These are phyloP conservation scores for Propithecus perrieri DNA, from an alignment of 2,797 vertebrate genomes.

Conservation along the genomic window DNA sequence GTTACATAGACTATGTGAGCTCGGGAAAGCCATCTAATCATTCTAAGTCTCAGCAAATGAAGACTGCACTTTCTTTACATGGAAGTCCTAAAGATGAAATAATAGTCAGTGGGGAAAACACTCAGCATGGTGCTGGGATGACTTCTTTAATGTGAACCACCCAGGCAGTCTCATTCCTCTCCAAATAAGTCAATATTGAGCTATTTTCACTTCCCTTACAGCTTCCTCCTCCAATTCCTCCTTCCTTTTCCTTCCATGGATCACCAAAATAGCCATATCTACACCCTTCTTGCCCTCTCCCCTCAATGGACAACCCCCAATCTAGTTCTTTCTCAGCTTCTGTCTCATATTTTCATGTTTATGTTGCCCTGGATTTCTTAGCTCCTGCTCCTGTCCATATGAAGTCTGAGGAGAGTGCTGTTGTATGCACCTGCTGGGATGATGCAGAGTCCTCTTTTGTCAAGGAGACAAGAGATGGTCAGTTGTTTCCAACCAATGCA, in stretches of 20 bases:
- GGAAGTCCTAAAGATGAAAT: neutral
- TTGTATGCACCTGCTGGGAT: too few species aligned
- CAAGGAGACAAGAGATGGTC: neutral
- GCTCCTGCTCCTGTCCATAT: neutral
- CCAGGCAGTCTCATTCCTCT: neutral
- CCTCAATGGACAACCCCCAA: neutral
- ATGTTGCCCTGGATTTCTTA: neutral
- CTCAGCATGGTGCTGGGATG: neutral
- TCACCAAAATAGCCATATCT: neutral
- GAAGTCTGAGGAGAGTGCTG: neutral
- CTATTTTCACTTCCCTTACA: neutral
- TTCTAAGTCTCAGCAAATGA: neutral
- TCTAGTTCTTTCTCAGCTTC: neutral
- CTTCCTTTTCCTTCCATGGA: neutral
- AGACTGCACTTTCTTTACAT: neutral
- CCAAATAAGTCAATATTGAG: neutral
- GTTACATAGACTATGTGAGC: neutral
- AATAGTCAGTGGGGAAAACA: too few species aligned
- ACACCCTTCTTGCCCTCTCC: neutral
- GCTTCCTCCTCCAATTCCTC: neutral
- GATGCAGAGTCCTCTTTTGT: neutral
- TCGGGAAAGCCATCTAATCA: neutral
- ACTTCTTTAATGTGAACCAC: neutral
- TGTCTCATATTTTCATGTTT: neutral
- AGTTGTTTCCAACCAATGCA: neutral